Evolutionary conservation across 1,140 invertebrate genomes (phyloP).

Genomic region (Venustaconcha ellipsiformis): DNA sequence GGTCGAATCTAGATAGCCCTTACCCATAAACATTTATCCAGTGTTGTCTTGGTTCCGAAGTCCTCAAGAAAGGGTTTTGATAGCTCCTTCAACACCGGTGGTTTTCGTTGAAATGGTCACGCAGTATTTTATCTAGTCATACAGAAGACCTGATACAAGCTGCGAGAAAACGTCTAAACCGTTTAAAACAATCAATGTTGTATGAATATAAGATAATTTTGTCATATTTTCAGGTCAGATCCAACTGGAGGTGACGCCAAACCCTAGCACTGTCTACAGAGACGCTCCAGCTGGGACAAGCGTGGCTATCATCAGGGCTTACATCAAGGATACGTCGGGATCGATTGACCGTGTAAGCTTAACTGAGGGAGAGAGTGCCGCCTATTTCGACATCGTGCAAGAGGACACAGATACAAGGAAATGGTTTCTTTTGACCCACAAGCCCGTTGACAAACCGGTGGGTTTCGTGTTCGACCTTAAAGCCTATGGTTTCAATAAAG

Average conservation of each 20-base stretch:
- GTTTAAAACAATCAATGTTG: no score
- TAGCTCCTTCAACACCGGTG: no score
- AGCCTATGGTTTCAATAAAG: background rate
- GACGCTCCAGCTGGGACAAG: constrained; percentile 4
- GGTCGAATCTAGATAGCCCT: no score
- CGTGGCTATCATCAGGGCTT: constrained; percentile 13
- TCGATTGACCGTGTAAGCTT: constrained; percentile 4
- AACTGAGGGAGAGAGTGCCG: constrained; percentile 1
- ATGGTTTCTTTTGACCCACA: constrained; percentile 12
- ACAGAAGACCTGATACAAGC: no score
- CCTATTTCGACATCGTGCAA: constrained; percentile 18
- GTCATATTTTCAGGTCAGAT: background rate
- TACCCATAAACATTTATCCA: no score
- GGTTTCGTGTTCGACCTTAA: constrained; percentile 19
- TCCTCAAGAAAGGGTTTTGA: no score
- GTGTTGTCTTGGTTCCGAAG: no score
- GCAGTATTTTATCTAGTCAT: no score
- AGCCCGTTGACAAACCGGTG: constrained; percentile 26
- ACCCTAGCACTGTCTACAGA: constrained; percentile 11
- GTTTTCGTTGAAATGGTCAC: no score
- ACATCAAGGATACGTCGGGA: constrained; percentile 1
- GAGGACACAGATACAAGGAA: constrained; percentile 3
- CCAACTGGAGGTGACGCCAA: constrained; percentile 1
- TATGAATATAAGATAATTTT: background rate
- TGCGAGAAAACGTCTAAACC: no score